Percentiles rank a stretch among this genome's conserved stretches.
Evolutionary conservation across 1,140 invertebrate genomes (phyloP).

Genomic region (Drosophila nannoptera): DNA sequence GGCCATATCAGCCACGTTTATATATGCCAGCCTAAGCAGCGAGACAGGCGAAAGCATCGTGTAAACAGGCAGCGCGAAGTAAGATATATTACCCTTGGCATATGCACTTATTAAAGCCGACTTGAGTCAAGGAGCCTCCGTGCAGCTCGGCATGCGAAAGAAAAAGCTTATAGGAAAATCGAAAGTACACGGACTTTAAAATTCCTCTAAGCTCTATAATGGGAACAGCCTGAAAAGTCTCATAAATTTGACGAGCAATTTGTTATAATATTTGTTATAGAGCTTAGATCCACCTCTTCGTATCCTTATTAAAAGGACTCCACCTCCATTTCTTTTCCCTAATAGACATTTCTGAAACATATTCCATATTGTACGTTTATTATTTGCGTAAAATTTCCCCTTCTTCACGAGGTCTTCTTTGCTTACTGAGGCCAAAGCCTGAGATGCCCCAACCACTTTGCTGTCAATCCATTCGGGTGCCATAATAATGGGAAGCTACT

Average conservation of each 20-base stretch:
- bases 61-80: not conserved
- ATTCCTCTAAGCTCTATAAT: no score
- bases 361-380: not conserved
- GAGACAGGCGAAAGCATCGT: not conserved
- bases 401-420: not conserved
- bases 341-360: not conserved
- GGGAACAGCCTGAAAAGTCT: no score
- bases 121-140: not conserved
- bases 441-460: conserved; percentile 10
- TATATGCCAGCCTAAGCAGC: not conserved
- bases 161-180: not conserved
- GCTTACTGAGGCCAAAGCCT: not conserved
- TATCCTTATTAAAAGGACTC: no score
- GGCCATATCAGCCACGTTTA: conserved; percentile 17
- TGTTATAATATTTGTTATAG: no score
- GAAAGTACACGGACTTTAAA: no score
- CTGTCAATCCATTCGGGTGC: conserved; percentile 45
- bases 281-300: no score
- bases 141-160: not conserved
- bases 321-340: no score
- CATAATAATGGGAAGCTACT: conserved; percentile 11
- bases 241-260: no score
- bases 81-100: not conserved
- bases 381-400: not conserved
- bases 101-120: conserved; percentile 7